Base-by-base conservation (phyloP, 2,113 vertebrate genomes). In the Mormyrus lacerda region DNA sequence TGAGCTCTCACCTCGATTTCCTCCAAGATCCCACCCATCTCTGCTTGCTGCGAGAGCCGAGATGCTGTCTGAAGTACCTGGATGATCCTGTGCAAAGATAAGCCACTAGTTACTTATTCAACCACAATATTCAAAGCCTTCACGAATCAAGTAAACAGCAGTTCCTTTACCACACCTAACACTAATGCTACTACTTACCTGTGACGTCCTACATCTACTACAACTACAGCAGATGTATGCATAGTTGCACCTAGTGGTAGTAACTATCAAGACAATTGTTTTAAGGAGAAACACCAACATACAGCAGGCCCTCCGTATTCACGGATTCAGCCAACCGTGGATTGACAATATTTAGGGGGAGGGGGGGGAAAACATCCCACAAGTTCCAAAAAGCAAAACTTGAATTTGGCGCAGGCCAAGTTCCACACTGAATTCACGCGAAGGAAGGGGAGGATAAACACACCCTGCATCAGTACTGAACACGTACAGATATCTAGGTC, bases 41-140 rank as follows among this genome's bases (percentile, higher is more conserved):
- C 97, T 31, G 97, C 97, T 92, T 99, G 97, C 93, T 98, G 96
- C 90, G 98, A 98, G 69, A 99, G 96, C 76, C 97, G 95, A 44
- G 98, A 97, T 2, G 98, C 98, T 0, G 97, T 97, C 91, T 97
- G 97, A 92, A 99, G 94, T 84, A 98, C 98, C 90, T 96, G 95
- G 48, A 97, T 96, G 24, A 98, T 99, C 35, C 98, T 99, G 95
- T 88, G 94, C 19, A 11, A 90, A 69, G 2, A 89, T 3, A 48
- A 48, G 17, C 84, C 0, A 45, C 15, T 13, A 89, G 21, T 0
- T 79, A 42, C 1, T 5, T 65, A 21, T 61, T n/a, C 89, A 83
- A 51, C 21, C 21, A 61, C 51, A 42, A 21, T 47, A 15, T 24
- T 51, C 47, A 87, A 84, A 45, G 24, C 1, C 21, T 47, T 9